phyloP scores from a whole-genome alignment of 2,113 vertebrate genomes.

The Rhea americana region DNA sequence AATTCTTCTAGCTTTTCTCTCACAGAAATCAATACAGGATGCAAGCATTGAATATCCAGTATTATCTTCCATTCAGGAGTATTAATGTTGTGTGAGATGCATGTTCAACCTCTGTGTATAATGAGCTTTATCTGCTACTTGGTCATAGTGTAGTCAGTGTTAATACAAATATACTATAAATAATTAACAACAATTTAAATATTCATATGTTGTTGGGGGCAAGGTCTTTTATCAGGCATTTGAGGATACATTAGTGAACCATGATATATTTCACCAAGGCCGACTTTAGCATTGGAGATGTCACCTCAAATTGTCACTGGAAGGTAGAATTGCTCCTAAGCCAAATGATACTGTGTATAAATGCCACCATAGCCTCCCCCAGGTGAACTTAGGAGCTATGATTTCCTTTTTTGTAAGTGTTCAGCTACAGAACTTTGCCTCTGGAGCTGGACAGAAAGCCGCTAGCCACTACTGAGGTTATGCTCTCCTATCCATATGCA shows the following conservation, averaged over 20 bases:
- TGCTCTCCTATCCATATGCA: slow-evolving; percentile 39
- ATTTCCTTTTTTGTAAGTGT: neutral
- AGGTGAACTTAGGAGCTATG: slow-evolving; percentile 16
- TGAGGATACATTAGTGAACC: slow-evolving; percentile 66
- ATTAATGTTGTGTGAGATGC: accelerated
- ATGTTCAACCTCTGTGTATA: neutral
- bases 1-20: neutral
- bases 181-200: slow-evolving; percentile 89
- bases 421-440: neutral
- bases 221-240: slow-evolving; percentile 81
- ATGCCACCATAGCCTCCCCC: neutral
- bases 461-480: neutral
- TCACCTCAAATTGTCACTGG: slow-evolving; percentile 31
- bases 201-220: slow-evolving; percentile 85
- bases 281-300: slow-evolving; percentile 59
- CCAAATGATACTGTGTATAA: neutral
- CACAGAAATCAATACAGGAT: neutral
- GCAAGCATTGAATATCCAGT: neutral
- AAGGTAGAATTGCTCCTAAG: slow-evolving; percentile 28
- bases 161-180: slow-evolving; percentile 77
- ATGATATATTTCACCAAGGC: slow-evolving; percentile 63
- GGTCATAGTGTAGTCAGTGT: slow-evolving; percentile 56
- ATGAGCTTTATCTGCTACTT: neutral
- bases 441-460: neutral
- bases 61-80: neutral